Evolutionary conservation across 2,113 vertebrate genomes (phyloP).

Genomic region (Apteryx mantelli): DNA sequence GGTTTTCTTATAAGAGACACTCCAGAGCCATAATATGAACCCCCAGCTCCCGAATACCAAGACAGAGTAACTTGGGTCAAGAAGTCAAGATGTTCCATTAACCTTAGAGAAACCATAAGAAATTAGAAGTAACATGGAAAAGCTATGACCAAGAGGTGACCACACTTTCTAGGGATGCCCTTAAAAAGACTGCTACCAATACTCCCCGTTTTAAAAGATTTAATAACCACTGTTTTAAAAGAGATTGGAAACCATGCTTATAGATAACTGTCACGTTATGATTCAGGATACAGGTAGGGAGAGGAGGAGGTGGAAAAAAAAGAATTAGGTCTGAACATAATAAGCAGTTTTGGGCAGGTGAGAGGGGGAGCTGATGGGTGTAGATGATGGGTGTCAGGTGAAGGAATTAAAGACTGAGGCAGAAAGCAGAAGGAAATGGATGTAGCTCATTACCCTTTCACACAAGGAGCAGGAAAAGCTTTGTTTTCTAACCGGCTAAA

Average conservation of each 20-base stretch:
- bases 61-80: background rate
- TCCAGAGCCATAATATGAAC: too few relatives aligned
- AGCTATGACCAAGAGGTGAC: background rate
- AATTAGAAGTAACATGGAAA: background rate
- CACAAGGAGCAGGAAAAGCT: background rate
- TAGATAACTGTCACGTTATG: background rate
- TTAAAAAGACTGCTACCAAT: background rate
- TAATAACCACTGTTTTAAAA: background rate
- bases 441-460: background rate
- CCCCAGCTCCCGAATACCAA: background rate
- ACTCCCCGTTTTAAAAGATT: background rate
- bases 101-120: background rate
- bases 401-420: background rate
- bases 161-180: background rate
- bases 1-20: background rate
- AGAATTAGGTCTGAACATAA: background rate
- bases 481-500: accelerated
- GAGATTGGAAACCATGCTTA: background rate
- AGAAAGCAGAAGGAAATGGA: background rate
- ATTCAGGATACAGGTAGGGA: background rate
- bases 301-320: background rate
- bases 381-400: background rate
- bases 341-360: background rate
- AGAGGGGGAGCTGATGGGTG: background rate
- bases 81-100: too few relatives aligned